Base-by-base conservation (phyloP, 2,113 vertebrate genomes). In the Euleptes europaea region DNA sequence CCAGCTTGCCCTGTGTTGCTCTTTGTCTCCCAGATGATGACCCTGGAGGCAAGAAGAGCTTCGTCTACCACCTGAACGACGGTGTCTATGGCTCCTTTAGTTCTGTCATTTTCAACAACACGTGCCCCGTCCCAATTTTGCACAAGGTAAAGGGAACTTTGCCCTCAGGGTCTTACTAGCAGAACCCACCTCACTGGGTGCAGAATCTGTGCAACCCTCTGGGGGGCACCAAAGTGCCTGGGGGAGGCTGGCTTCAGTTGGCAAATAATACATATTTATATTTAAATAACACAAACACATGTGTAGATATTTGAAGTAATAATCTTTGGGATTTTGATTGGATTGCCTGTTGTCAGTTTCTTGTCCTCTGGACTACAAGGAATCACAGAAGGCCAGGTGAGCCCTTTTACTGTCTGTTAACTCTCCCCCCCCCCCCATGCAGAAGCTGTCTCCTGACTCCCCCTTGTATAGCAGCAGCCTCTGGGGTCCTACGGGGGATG, bases 81-180 rank as follows among this genome's bases (percentile, higher is more conserved):
- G 95, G 96, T 44, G 81, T 95, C 79, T 97, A 97, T 0, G 93
- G 96, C 0, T 47, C 95, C 85, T 97, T 97, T 91, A 95, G 92
- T 93, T 95, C 95, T 33, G 94, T 97, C 82, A 90, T 97, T 89
- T 97, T 97, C 66, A 95, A 96, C 92, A 94, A 88, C 83, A 87
- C 88, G 84, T 95, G 96, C 83, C 96, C 96, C 17, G 76, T 44
- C 3, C 96, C 97, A 3, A 63, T 81, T 78, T 94, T 94, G 90
- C 95, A 90, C 86, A 95, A 96, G 96, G 97, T 96, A 90, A 83
- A 90, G 33, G 6, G 51, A 9, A 3, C 51, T 47, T 73, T n/a
- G 51, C 15, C 5, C 11, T 8, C 9, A 2, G 7, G 11, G 21
- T 63, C 38, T 14, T 35, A 14, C 17, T 8, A n/a, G 33, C 35